Conservation (phyloP, 2,888 invertebrate species). For the Metallyticus violacea region DNA sequence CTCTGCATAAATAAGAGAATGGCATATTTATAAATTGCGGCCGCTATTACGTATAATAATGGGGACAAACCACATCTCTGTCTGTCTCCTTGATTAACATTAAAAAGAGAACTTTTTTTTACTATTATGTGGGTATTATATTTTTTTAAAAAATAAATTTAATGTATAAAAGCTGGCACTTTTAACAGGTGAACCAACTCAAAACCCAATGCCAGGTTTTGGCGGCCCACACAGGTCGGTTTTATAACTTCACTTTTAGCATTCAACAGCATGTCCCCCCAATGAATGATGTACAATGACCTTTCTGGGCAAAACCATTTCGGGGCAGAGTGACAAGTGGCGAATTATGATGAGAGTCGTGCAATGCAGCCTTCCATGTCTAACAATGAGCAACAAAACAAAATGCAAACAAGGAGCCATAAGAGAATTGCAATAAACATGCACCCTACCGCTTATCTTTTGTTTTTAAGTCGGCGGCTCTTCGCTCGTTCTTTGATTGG, state of each 20-base stretch:
- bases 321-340: neutral
- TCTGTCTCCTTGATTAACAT: too few relatives aligned
- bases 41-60: too few relatives aligned
- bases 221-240: neutral
- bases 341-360: neutral
- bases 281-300: neutral
- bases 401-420: neutral
- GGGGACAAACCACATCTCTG: too few relatives aligned
- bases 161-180: too few relatives aligned
- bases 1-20: too few relatives aligned
- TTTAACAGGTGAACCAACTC: neutral
- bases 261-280: neutral
- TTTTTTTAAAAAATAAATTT: too few relatives aligned
- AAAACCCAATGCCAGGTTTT: neutral
- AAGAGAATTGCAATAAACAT: neutral
- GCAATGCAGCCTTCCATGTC: neutral
- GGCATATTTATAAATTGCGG: too few relatives aligned
- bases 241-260: neutral
- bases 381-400: neutral
- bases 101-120: too few relatives aligned
- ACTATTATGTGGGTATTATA: too few relatives aligned
- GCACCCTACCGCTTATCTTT: neutral
- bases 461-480: neutral
- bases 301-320: neutral
- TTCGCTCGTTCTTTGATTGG: neutral